Percentiles rank a stretch among this genome's conserved stretches.
Conservation (phyloP, 1,140 invertebrate genomes). For the Theocolax elegans region DNA sequence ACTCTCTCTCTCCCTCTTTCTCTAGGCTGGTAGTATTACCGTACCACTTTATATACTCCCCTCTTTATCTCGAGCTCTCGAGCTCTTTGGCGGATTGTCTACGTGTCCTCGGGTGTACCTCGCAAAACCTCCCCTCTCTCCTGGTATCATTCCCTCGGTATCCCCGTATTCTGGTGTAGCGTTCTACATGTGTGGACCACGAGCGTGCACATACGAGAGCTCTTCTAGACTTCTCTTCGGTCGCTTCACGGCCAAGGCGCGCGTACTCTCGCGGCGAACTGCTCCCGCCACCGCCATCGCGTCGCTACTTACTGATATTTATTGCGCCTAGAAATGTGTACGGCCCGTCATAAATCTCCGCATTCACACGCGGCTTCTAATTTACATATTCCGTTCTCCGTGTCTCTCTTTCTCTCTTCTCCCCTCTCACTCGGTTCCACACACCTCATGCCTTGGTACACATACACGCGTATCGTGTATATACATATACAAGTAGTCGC, state of each 20-base stretch:
- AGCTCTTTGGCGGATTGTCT: too few relatives aligned
- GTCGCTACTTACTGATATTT: constrained; percentile 65
- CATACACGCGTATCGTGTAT: background rate
- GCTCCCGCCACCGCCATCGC: constrained; percentile 1
- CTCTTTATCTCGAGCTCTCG: background rate
- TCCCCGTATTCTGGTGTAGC: too few relatives aligned
- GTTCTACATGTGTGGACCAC: too few relatives aligned
- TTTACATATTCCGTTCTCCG: constrained; percentile 59
- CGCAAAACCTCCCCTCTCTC: too few relatives aligned
- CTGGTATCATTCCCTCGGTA: too few relatives aligned
- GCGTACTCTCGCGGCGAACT: background rate
- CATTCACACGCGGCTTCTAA: constrained; percentile 64
- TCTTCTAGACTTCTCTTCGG: too few relatives aligned
- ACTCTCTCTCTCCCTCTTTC: background rate
- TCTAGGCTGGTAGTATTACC: background rate
- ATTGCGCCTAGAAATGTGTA: constrained; percentile 62
- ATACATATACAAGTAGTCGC: background rate
- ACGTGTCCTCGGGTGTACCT: too few relatives aligned
- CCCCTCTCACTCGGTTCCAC: background rate
- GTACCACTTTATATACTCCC: constrained; percentile 8
- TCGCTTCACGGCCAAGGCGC: constrained; percentile 1
- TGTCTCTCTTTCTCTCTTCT: constrained; percentile 15
- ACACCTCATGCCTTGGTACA: background rate
- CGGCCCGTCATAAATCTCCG: constrained; percentile 61
- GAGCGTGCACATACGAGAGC: too few relatives aligned